Conservation (phyloP, 2,888 invertebrate genomes). For the Heliconius aoede region DNA sequence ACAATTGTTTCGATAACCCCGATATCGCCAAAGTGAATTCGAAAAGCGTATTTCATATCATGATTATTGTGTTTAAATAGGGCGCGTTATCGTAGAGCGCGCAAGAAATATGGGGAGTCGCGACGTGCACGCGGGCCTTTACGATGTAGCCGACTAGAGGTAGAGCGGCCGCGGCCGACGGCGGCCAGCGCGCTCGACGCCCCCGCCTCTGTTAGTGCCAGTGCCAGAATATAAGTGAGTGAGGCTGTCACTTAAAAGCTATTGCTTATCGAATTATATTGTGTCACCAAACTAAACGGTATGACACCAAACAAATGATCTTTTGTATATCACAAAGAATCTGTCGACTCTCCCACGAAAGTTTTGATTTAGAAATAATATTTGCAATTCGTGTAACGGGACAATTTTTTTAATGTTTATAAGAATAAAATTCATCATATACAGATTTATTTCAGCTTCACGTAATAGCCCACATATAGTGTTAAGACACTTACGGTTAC, state of each 20-base stretch:
- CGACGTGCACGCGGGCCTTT: constrained; percentile 72
- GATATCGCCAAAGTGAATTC: constrained; percentile 30
- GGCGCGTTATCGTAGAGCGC: constrained; percentile 71
- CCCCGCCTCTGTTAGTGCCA: constrained; percentile 58
- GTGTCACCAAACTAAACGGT: constrained; percentile 59
- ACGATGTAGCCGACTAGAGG: constrained; percentile 70
- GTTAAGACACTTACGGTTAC: too few relatives aligned
- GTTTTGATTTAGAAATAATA: constrained; percentile 60
- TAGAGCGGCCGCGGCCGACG: constrained; percentile 27
- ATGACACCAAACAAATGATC: constrained; percentile 65
- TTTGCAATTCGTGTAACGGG: constrained; percentile 49
- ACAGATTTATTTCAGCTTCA: too few relatives aligned
- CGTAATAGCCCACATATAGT: too few relatives aligned
- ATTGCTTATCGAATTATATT: constrained; percentile 74
- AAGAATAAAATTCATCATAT: neutral
- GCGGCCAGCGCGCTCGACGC: constrained; percentile 51
- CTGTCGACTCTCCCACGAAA: constrained; percentile 67
- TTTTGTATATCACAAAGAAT: constrained; percentile 58
- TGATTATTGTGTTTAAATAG: constrained; percentile 66
- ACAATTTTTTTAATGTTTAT: constrained; percentile 30
- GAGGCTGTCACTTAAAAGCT: constrained; percentile 61
- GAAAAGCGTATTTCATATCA: constrained; percentile 57
- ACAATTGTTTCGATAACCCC: constrained; percentile 29
- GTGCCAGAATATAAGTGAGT: constrained; percentile 42
- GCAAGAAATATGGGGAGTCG: constrained; percentile 54